A percentile compares a stretch with the other conserved stretches of the same genome.
These are phyloP conservation scores for Prunella strophiata DNA, from an alignment of 2,797 vertebrate genomes.

Conservation along the genomic window DNA sequence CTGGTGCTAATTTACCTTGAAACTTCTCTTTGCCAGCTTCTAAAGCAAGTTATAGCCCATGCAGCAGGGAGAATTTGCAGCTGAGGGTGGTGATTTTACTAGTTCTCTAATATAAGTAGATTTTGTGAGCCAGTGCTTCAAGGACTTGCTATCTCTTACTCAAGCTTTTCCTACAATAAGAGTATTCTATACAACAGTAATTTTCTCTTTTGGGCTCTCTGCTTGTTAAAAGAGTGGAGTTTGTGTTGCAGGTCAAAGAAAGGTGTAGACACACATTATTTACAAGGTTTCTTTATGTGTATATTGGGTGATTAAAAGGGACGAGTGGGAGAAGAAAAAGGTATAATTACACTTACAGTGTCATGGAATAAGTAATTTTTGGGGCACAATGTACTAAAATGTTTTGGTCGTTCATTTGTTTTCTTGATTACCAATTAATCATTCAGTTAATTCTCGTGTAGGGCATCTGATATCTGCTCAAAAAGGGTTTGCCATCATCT, in stretches of 20 bases:
- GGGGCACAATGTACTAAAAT: not conserved
- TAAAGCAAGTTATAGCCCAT: not conserved
- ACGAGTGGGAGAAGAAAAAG: not conserved
- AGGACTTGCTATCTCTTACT: not conserved
- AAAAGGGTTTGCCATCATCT: not conserved
- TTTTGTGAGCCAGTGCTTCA: not conserved
- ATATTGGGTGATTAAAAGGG: not conserved
- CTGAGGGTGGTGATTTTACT: not conserved
- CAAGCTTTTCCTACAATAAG: not conserved
- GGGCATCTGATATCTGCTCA: not conserved
- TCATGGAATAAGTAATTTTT: not conserved
- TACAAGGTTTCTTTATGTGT: not conserved
- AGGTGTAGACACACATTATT: not conserved
- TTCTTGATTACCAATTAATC: not conserved
- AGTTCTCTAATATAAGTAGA: not conserved
- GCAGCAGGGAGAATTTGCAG: not conserved
- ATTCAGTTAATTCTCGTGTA: not conserved
- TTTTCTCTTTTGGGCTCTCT: not conserved
- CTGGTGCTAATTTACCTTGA: not conserved
- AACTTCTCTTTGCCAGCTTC: not conserved
- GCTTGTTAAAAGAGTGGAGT: not conserved
- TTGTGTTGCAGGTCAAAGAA: not conserved
- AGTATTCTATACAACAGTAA: not conserved
- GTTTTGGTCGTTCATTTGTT: not conserved
- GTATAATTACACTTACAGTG: not conserved